A percentile compares a stretch with the other conserved stretches of the same genome.
phyloP scores from a whole-genome alignment of 2,797 vertebrate genomes.

The Crenichthys baileyi region DNA sequence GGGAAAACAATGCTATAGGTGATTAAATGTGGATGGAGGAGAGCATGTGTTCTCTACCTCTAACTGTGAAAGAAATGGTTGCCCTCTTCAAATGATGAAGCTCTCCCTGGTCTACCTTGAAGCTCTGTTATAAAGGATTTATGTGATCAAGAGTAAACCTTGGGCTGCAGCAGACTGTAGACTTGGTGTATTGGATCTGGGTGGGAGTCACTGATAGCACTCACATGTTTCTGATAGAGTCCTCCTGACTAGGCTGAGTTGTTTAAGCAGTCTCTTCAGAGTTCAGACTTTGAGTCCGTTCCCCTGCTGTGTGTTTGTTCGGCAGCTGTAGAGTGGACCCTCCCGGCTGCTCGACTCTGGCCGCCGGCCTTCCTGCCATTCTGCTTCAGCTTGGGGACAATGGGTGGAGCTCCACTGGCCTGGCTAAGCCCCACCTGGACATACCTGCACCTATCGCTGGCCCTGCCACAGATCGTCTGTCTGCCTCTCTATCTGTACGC shows the following conservation, averaged over 20 bases:
- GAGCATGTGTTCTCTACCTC: background rate
- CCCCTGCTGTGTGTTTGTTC: background rate
- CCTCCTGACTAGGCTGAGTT: background rate
- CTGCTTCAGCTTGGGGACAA: conserved; percentile 80
- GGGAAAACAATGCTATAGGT: no score
- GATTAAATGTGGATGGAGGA: no score
- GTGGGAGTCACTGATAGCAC: background rate
- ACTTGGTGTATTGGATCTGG: background rate
- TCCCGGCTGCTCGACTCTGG: conserved; percentile 69
- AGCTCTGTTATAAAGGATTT: no score
- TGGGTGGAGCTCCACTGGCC: conserved; percentile 69
- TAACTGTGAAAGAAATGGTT: background rate
- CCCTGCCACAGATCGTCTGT: conserved; percentile 77
- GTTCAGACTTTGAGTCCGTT: background rate
- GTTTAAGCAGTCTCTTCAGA: conserved; percentile 3
- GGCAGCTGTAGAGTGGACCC: conserved; percentile 81
- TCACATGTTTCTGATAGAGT: background rate
- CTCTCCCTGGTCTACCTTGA: background rate
- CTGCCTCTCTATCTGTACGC: conserved; percentile 76
- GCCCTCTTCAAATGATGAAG: background rate
- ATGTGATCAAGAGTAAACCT: background rate
- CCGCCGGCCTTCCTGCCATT: conserved; percentile 73
- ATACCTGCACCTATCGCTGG: conserved; percentile 70
- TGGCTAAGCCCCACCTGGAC: conserved; percentile 69
- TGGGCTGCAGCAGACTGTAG: background rate